Percentiles rank a stretch among this genome's conserved stretches.
phyloP scores from a whole-genome alignment of 2,797 vertebrate genomes.

The Linurgus olivaceus region DNA sequence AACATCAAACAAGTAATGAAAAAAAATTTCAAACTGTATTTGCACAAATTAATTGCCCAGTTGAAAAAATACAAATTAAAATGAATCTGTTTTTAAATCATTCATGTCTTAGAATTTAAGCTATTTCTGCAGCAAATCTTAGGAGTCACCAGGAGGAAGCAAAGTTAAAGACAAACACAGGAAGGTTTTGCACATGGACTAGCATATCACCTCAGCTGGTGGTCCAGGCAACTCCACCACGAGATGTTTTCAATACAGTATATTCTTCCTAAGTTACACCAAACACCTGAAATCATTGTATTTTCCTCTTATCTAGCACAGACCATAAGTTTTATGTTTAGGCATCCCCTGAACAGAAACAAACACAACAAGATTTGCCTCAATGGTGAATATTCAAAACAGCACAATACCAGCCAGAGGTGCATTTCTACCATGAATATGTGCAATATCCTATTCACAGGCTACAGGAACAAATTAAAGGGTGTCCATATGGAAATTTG shows the following conservation, averaged over 20 bases:
- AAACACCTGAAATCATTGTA: background rate
- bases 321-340: background rate
- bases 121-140: background rate
- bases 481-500: rapidly evolving
- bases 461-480: background rate
- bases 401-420: background rate
- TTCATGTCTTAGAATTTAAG: background rate
- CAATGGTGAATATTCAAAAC: background rate
- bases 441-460: background rate
- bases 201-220: background rate
- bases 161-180: background rate
- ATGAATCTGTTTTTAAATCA: background rate
- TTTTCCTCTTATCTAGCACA: background rate
- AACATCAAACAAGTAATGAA: background rate
- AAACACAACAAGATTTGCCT: background rate
- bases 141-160: background rate
- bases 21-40: background rate
- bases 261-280: background rate
- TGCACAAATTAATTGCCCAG: background rate
- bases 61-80: background rate
- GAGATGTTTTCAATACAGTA: background rate
- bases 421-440: background rate
- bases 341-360: background rate
- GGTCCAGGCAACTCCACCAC: background rate
- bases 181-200: background rate